Base-by-base conservation (phyloP, 2,888 invertebrate genomes). In the Spilosoma lubricipeda region DNA sequence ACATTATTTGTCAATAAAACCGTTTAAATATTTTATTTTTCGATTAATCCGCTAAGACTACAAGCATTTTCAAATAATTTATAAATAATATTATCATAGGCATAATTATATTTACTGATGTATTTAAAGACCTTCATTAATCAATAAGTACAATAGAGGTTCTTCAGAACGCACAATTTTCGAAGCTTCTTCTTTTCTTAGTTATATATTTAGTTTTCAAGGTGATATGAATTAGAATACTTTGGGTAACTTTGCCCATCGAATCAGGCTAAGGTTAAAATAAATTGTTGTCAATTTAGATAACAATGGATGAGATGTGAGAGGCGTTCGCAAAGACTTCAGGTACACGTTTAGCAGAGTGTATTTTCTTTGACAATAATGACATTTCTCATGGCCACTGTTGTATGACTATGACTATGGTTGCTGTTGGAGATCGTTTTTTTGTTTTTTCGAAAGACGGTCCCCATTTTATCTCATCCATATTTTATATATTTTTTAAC, bases 181-280 rank as follows among this genome's bases (percentile, higher is more conserved):
- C n/a, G 56, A n/a, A 27, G 27, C 30, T 2, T 30, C 5, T 59
- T 15, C 30, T 59, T 59, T 59, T 27, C n/a, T 5, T 3, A 59
- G 27, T 59, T 15, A 56, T 23, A 56, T 63, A 63, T 30, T 63
- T 30, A 15, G 27, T 63, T 63, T 23, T 67, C 90, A 90, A 93
- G 92, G 91, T 88, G 87, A 92, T 82, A 86, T 79, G 86, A 90
- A 91, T 93, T 91, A 93, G 89, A 89, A 91, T 88, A 81, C 79
- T 83, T 80, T 82, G 74, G 81, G 76, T 87, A 88, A 87, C 85
- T 77, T 85, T 75, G 81, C 77, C 81, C 75, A 78, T 72, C 67
- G 70, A 90, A 89, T 87, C 90, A 75, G 91, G 93, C 87, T 93
- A 93, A 93, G 93, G 93, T 83, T 72, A 52, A 45, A 67, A 77